These are phyloP conservation scores for Ips nitidus DNA, from an alignment of 1,140 invertebrate genomes.

Conservation along the genomic window DNA sequence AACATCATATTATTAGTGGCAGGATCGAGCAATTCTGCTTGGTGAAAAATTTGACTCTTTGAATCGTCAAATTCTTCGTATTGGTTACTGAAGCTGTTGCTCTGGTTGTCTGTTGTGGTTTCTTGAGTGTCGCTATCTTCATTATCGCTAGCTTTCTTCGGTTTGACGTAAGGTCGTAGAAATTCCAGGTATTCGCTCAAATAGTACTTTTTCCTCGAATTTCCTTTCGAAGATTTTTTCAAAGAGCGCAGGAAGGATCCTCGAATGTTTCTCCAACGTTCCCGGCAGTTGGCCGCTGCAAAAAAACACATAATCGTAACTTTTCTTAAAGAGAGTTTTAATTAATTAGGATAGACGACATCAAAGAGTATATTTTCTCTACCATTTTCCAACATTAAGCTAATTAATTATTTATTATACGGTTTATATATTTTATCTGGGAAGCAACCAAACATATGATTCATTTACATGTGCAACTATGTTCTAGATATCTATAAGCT, in stretches of 20 bases:
- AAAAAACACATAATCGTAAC: conserved; percentile 11
- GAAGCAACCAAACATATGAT: conserved; percentile 1
- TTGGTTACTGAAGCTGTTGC: neutral
- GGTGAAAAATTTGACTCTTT: neutral
- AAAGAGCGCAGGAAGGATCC: conserved; percentile 17
- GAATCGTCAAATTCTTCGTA: neutral
- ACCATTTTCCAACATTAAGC: neutral
- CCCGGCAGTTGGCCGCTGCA: conserved; percentile 19
- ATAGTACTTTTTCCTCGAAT: conserved; percentile 20
- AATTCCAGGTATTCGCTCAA: conserved; percentile 14
- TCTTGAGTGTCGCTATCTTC: conserved; percentile 1
- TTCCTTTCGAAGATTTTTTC: conserved; percentile 1
- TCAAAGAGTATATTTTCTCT: neutral
- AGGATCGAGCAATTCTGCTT: neutral
- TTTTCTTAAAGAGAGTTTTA: neutral
- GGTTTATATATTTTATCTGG: neutral
- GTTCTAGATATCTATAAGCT: neutral
- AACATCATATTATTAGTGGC: no score
- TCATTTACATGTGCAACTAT: neutral
- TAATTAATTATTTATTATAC: neutral
- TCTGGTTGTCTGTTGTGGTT: neutral
- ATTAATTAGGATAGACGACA: neutral
- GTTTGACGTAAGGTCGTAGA: conserved; percentile 8
- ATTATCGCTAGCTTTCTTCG: conserved; percentile 7
- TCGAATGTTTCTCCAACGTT: conserved; percentile 24